Evolutionary conservation across 2,113 vertebrate species (phyloP).

Genomic region (Syngnathus floridae): DNA sequence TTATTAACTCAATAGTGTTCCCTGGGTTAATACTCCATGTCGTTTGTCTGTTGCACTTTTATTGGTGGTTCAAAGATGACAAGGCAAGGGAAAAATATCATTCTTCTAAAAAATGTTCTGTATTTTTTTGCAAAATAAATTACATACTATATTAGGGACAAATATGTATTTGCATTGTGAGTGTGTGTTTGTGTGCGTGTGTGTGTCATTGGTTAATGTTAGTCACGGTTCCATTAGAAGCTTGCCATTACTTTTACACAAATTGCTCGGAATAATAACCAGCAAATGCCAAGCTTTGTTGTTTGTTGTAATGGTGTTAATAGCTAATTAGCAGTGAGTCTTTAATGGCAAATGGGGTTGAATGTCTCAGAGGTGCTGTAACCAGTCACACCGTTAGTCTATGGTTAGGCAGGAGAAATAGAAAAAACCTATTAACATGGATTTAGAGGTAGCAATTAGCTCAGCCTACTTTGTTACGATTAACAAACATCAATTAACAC

Average conservation of each 20-base stretch:
- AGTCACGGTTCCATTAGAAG: not conserved
- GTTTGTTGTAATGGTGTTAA: slow-evolving; percentile 36
- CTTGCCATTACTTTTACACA: slow-evolving; percentile 6
- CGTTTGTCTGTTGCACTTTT: not conserved
- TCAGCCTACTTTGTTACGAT: slow-evolving; percentile 29
- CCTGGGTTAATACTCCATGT: no score
- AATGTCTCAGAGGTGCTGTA: slow-evolving; percentile 73
- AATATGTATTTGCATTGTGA: not conserved
- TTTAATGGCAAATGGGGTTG: slow-evolving; percentile 63
- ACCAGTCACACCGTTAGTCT: slow-evolving; percentile 66
- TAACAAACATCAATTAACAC: slow-evolving; percentile 83
- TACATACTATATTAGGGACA: not conserved
- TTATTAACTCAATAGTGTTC: not conserved
- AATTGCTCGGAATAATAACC: slow-evolving; percentile 21
- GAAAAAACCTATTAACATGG: slow-evolving; percentile 36
- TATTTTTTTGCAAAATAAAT: not conserved
- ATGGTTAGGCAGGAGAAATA: slow-evolving; percentile 60
- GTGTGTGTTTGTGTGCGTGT: not conserved
- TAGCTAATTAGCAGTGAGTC: slow-evolving; percentile 86
- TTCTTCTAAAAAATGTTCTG: not conserved
- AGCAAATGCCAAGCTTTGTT: slow-evolving; percentile 9
- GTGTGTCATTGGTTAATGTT: not conserved
- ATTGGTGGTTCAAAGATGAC: not conserved
- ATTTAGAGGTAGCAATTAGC: slow-evolving; percentile 45
- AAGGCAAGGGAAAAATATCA: not conserved